phyloP scores from a whole-genome alignment of 2,797 vertebrate genomes.

The Gadopsis marmoratus region DNA sequence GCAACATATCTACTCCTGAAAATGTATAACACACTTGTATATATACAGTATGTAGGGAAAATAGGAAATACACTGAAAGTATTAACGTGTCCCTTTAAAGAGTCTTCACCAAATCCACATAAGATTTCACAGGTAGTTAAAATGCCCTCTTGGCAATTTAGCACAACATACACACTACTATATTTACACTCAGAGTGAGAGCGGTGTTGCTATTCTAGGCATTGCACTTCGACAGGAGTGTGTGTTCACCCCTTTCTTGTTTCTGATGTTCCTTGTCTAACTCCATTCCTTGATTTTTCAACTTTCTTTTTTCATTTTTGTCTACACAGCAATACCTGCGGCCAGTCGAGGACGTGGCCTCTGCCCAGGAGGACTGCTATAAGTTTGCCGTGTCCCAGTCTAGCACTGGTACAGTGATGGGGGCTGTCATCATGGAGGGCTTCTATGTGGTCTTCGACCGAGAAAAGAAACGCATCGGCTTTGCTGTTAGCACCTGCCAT shows the following conservation, averaged over 20 bases:
- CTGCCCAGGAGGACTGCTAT: constrained; percentile 97
- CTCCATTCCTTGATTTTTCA: not conserved
- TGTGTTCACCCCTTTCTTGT: not conserved
- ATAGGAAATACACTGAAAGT: too few relatives aligned
- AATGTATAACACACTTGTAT: too few relatives aligned
- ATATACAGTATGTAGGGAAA: too few relatives aligned
- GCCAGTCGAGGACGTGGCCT: constrained; percentile 96
- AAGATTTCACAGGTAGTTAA: too few relatives aligned
- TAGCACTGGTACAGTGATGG: constrained; percentile 97
- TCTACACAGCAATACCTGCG: constrained; percentile 94
- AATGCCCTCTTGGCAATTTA: too few relatives aligned
- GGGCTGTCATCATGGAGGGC: constrained; percentile 98
- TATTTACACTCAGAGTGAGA: not conserved
- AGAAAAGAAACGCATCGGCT: constrained; percentile 93
- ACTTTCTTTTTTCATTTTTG: not conserved
- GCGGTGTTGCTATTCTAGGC: not conserved
- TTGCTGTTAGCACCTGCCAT: constrained; percentile 96
- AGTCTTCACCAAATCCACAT: too few relatives aligned
- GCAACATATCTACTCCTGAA: not conserved
- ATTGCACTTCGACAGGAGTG: not conserved
- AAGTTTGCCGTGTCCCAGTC: constrained; percentile 99
- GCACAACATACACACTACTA: too few relatives aligned
- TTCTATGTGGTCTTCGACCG: constrained; percentile 98
- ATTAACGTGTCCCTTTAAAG: too few relatives aligned
- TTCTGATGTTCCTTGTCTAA: not conserved